These are phyloP conservation scores for Pocota personata DNA, from an alignment of 2,888 invertebrate genomes.

Conservation along the genomic window DNA sequence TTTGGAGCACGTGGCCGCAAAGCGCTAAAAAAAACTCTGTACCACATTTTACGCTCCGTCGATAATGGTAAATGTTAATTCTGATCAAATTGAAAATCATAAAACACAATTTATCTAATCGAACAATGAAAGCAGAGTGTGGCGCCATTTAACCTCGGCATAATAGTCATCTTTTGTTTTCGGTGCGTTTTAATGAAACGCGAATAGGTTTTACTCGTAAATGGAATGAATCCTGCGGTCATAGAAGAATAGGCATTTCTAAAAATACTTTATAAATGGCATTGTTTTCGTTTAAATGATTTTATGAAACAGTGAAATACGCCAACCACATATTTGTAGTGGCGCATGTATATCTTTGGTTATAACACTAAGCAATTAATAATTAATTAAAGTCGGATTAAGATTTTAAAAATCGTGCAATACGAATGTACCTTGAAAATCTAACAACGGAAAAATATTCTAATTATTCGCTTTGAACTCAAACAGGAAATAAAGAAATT, in stretches of 20 bases:
- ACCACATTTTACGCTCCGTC: conserved; percentile 69
- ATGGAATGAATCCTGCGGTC: conserved; percentile 5
- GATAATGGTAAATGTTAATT: conserved; percentile 72
- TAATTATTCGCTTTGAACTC: too few relatives aligned
- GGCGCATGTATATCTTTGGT: too few relatives aligned
- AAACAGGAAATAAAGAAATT: too few relatives aligned
- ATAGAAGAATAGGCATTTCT: neutral
- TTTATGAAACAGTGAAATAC: neutral
- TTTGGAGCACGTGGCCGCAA: conserved; percentile 51
- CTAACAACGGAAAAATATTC: too few relatives aligned
- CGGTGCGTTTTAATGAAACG: conserved; percentile 15
- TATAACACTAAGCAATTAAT: too few relatives aligned
- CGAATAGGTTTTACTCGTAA: conserved; percentile 21
- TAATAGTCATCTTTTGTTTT: conserved; percentile 35
- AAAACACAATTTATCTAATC: conserved; percentile 73
- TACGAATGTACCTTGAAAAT: too few relatives aligned
- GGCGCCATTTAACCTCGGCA: conserved; percentile 38
- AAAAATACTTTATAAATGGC: conserved; percentile 16
- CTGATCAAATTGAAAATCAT: conserved; percentile 71
- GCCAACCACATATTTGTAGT: neutral
- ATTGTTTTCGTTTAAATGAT: neutral
- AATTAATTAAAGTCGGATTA: too few relatives aligned
- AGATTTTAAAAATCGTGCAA: too few relatives aligned
- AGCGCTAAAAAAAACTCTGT: conserved; percentile 21
- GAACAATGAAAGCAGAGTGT: conserved; percentile 50